phyloP scores from a whole-genome alignment of 2,113 vertebrate genomes.

The Onychostoma macrolepis region DNA sequence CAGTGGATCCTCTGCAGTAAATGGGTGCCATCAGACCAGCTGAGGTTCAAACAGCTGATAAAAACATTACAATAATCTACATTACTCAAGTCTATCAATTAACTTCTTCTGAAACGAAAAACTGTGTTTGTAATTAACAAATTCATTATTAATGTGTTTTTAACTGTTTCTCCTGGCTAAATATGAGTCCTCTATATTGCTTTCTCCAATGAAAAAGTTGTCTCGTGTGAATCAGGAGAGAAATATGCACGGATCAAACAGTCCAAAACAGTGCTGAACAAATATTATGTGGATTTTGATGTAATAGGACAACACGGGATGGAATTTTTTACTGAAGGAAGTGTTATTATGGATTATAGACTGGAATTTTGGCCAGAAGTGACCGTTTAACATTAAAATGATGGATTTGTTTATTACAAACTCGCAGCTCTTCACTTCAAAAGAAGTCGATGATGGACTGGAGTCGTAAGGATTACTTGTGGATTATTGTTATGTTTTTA shows the following conservation, averaged over 20 bases:
- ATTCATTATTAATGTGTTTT: no score
- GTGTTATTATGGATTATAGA: background rate
- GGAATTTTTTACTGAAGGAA: background rate
- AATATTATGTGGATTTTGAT: background rate
- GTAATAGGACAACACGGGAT: background rate
- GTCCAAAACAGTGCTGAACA: background rate
- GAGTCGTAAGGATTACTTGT: background rate
- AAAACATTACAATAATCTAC: background rate
- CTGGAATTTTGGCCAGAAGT: background rate
- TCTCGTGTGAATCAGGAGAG: background rate
- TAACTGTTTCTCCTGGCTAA: no score
- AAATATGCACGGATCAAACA: background rate
- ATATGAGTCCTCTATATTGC: no score
- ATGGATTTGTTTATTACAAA: background rate
- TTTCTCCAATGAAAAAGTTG: background rate
- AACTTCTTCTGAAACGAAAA: no score
- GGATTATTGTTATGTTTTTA: no score
- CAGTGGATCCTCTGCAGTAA: no score
- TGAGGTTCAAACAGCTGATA: background rate
- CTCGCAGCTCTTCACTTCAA: background rate
- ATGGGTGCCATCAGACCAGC: no score
- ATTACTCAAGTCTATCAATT: no score
- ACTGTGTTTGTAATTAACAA: no score
- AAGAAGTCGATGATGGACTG: no score
- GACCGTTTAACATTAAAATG: background rate